phyloP scores from a whole-genome alignment of 2,797 vertebrate species.

The Argyrosomus regius region DNA sequence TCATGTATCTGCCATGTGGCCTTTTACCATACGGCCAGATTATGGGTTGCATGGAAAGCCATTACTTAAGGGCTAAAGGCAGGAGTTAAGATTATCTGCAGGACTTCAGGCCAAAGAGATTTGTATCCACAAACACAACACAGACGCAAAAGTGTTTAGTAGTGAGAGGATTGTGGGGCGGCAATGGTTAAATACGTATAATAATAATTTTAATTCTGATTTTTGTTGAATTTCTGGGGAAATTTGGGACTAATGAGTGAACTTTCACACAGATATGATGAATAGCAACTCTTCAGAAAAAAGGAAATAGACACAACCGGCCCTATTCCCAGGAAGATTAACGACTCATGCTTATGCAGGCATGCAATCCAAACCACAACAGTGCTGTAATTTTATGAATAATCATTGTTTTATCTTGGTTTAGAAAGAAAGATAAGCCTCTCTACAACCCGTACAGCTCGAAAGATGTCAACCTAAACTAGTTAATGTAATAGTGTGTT shows the following conservation, averaged over 20 bases:
- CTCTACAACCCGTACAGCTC: neutral
- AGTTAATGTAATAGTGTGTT: neutral
- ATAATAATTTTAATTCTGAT: conserved; percentile 46
- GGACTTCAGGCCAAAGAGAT: conserved; percentile 66
- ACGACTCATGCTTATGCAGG: neutral
- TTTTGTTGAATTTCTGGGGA: conserved; percentile 38
- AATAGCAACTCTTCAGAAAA: too few species aligned
- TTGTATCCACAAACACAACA: conserved; percentile 56
- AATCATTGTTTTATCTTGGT: neutral
- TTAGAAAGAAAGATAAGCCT: neutral
- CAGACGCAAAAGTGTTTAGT: conserved; percentile 39
- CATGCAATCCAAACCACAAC: neutral
- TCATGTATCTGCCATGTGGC: conserved; percentile 67
- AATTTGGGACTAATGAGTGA: neutral
- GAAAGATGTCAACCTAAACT: neutral
- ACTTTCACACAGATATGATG: too few species aligned
- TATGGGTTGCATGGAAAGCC: conserved; percentile 74
- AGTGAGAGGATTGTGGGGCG: conserved; percentile 57
- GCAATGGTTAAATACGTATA: conserved; percentile 49
- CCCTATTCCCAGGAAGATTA: neutral
- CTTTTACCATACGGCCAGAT: conserved; percentile 72
- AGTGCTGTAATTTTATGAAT: neutral
- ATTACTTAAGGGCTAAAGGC: conserved; percentile 72
- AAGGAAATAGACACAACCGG: neutral
- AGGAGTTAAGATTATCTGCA: conserved; percentile 75